Percentiles rank a stretch among this genome's conserved stretches.
Evolutionary conservation across 1,140 invertebrate species (phyloP).

Genomic region (Asbolus verrucosus): DNA sequence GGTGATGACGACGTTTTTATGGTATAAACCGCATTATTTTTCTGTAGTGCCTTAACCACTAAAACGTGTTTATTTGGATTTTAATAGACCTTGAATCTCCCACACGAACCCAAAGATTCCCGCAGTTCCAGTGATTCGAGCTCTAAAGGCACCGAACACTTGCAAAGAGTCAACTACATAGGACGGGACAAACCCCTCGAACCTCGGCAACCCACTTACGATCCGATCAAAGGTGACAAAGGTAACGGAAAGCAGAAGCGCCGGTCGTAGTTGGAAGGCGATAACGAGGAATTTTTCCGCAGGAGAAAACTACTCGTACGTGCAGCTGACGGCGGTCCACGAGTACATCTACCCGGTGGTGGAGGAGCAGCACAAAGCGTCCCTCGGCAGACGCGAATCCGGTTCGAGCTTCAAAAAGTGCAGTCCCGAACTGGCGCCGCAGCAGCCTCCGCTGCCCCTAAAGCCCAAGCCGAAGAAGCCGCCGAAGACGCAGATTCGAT

Average conservation of each 20-base stretch:
- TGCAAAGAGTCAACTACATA: slow-evolving; percentile 61
- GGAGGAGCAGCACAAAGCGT: slow-evolving; percentile 70
- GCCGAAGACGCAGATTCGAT: slow-evolving; percentile 49
- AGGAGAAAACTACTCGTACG: slow-evolving; percentile 84
- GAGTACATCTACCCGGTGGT: slow-evolving; percentile 87
- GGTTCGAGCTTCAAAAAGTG: slow-evolving; percentile 73
- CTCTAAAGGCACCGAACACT: slow-evolving; percentile 64
- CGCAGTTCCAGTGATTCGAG: slow-evolving; percentile 75
- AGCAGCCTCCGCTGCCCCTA: slow-evolving; percentile 66
- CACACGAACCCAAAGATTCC: slow-evolving; percentile 76
- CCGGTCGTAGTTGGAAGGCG: not conserved
- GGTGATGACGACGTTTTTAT: slow-evolving; percentile 89
- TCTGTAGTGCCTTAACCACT: slow-evolving; percentile 2
- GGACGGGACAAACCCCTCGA: slow-evolving; percentile 61
- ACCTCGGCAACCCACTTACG: slow-evolving; percentile 59
- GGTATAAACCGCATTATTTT: slow-evolving; percentile 66
- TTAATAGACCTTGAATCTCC: slow-evolving; percentile 81
- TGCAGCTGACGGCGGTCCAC: slow-evolving; percentile 84
- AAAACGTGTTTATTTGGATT: not conserved
- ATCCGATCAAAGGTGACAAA: slow-evolving; percentile 58
- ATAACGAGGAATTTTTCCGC: too few species aligned
- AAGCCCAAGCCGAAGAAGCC: slow-evolving; percentile 68
- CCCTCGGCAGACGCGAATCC: slow-evolving; percentile 68
- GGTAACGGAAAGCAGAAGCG: slow-evolving; percentile 4
- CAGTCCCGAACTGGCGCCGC: slow-evolving; percentile 58